Conservation (phyloP, 1,140 invertebrate species). For the Oedothorax gibbosus region DNA sequence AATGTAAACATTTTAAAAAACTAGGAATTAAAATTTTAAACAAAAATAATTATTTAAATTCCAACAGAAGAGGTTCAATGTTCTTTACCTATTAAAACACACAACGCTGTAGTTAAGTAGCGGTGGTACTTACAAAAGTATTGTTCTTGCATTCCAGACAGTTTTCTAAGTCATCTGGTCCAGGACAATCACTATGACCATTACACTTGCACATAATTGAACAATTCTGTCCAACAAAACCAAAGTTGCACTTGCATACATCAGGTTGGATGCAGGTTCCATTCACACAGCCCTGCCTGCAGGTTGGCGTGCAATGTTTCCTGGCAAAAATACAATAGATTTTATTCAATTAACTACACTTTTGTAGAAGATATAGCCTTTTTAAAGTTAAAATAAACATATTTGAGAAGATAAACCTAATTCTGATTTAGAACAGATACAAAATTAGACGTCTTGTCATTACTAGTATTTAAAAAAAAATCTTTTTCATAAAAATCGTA, state of each 20-base stretch:
- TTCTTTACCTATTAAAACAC: too few relatives aligned
- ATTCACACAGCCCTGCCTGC: conserved; percentile 88
- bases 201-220: conserved; percentile 94
- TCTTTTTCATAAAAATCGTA: too few relatives aligned
- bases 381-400: background rate
- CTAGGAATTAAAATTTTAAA: conserved; percentile 38
- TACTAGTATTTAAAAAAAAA: too few relatives aligned
- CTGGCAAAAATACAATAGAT: conserved; percentile 62
- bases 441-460: too few relatives aligned
- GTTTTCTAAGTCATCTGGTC: conserved; percentile 82
- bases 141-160: conserved; percentile 92
- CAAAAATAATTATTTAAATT: background rate
- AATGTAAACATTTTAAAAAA: background rate
- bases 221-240: conserved; percentile 93
- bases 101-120: background rate
- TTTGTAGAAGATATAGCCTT: background rate
- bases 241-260: conserved; percentile 91
- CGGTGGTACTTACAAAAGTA: conserved; percentile 77
- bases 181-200: conserved; percentile 91
- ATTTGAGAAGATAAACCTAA: background rate
- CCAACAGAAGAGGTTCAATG: background rate
- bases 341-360: too few relatives aligned
- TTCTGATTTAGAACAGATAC: background rate
- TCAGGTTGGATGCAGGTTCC: conserved; percentile 88
- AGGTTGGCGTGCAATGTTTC: conserved; percentile 82